Percentiles rank a stretch among this genome's conserved stretches.
Conservation (phyloP, 2,888 invertebrate genomes). For the Spodoptera picta region DNA sequence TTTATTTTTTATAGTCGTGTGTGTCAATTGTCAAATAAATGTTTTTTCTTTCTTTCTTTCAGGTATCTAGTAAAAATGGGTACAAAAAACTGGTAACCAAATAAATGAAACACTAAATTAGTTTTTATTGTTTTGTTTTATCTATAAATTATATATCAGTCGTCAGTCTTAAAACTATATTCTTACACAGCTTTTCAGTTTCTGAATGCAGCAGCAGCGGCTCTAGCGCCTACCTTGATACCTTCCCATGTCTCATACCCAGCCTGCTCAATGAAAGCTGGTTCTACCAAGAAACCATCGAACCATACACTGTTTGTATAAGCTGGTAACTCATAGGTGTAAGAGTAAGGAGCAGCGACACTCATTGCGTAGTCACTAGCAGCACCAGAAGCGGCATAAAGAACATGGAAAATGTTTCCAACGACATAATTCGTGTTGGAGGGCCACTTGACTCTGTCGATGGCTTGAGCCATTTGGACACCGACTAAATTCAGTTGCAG, state of each 20-base stretch:
- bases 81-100: too few species aligned
- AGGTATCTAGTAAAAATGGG: too few species aligned
- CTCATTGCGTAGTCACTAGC: conserved; percentile 90
- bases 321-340: conserved; percentile 89
- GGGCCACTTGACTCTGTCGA: conserved; percentile 81
- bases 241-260: conserved; percentile 90
- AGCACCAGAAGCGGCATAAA: conserved; percentile 89
- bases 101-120: too few species aligned
- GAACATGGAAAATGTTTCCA: conserved; percentile 83
- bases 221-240: conserved; percentile 84
- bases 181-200: conserved; percentile 20
- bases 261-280: conserved; percentile 84
- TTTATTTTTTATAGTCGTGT: too few species aligned
- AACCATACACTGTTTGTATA: conserved; percentile 74
- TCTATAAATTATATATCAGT: conserved; percentile 21
- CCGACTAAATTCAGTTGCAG: conserved; percentile 76
- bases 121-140: too few species aligned
- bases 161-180: neutral
- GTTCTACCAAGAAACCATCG: conserved; percentile 87
- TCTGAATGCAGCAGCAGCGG: conserved; percentile 78
- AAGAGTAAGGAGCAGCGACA: conserved; percentile 84
- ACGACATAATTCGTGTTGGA: conserved; percentile 81
- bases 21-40: too few species aligned
- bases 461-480: conserved; percentile 78
- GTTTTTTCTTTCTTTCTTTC: too few species aligned